Percentiles rank a stretch among this genome's conserved stretches.
These are phyloP conservation scores for Drosophila multiciliata DNA, from an alignment of 2,888 invertebrate species.

Conservation along the genomic window DNA sequence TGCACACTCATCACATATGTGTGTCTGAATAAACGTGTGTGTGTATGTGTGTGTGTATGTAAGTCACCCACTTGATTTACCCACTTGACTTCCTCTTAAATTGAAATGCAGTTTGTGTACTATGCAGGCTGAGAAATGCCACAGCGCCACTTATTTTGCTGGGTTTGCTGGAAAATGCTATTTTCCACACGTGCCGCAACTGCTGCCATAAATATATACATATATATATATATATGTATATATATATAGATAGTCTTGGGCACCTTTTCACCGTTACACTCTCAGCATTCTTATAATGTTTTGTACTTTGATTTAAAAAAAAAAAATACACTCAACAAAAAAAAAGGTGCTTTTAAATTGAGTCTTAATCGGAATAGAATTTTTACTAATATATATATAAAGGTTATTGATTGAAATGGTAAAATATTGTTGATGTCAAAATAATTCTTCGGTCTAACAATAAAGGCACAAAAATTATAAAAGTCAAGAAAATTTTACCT, in stretches of 20 bases:
- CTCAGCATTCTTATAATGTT: slow-evolving; percentile 29
- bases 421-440: neutral
- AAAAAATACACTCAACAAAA: neutral
- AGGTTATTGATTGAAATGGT: neutral
- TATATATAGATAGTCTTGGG: slow-evolving; percentile 13
- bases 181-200: slow-evolving; percentile 40
- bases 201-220: neutral
- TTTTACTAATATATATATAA: neutral
- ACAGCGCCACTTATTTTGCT: slow-evolving; percentile 65
- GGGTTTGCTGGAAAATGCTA: slow-evolving; percentile 57
- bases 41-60: slow-evolving; percentile 14
- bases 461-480: neutral
- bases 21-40: neutral
- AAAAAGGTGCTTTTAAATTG: neutral
- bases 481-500: neutral
- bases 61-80: slow-evolving; percentile 38
- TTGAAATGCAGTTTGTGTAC: slow-evolving; percentile 62
- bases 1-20: slow-evolving; percentile 30
- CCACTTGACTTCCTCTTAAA: slow-evolving; percentile 67
- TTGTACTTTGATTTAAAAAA: slow-evolving; percentile 45
- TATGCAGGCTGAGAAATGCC: slow-evolving; percentile 59
- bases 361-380: neutral
- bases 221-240: neutral
- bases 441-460: neutral
- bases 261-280: neutral